A percentile compares a stretch with the other conserved stretches of the same genome.
phyloP scores from a whole-genome alignment of 2,888 invertebrate genomes.

The Ophion ventricosus region DNA sequence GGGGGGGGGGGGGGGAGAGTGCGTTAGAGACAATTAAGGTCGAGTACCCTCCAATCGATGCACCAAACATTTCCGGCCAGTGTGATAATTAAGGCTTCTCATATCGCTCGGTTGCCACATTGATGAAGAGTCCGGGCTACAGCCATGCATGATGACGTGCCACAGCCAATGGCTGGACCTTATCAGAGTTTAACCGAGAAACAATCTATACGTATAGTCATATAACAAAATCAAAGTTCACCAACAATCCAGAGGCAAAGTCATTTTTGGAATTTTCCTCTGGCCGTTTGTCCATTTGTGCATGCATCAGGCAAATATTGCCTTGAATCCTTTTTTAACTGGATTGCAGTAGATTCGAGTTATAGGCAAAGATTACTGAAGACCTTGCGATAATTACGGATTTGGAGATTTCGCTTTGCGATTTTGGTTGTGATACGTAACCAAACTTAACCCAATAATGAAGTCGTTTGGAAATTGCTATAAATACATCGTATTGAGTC shows the following conservation, averaged over 20 bases:
- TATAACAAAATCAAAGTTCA: no score
- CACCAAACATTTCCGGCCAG: conserved; percentile 29
- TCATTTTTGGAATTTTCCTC: no score
- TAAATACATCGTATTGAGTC: background rate
- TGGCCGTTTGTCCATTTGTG: no score
- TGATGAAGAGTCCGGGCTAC: background rate
- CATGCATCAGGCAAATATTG: no score
- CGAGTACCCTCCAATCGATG: conserved; percentile 46
- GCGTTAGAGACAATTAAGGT: conserved; percentile 55
- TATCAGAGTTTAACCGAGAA: background rate
- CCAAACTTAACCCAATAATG: background rate
- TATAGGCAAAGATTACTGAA: no score
- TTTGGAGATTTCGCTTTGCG: no score
- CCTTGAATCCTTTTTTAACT: no score
- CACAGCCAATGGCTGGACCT: background rate
- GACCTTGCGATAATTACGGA: no score
- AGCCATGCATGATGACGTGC: background rate
- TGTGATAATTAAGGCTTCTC: conserved; percentile 55
- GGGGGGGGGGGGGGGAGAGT: no score
- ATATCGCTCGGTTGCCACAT: conserved; percentile 5
- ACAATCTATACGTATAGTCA: background rate
- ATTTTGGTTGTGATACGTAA: no score
- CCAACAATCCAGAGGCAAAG: no score
- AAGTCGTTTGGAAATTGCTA: background rate
- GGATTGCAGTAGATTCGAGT: no score